Evolutionary conservation across 1,140 invertebrate genomes (phyloP), one percentile per base, ranked within the genome.

Genomic region (Plectus sambesii): DNA sequence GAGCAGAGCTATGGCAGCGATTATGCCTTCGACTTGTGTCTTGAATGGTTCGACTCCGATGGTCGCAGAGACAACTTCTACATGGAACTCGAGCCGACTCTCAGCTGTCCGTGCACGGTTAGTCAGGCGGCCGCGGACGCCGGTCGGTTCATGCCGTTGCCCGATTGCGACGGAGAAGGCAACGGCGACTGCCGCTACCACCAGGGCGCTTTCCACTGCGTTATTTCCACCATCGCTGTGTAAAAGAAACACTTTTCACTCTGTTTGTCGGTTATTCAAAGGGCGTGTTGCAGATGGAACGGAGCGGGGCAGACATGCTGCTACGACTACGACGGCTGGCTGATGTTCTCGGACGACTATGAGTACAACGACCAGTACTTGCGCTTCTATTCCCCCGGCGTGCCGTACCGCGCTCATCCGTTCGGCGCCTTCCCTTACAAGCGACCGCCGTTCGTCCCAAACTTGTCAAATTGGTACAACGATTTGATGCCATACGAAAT

Each of bases 401-500:
- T 58, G 3, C 56, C 56, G 3, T 58, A 60, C 27, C 23, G 54
- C 33, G 55, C 55, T 9, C 55, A 62, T 42, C 55, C 48, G 26
- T 43, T 55, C 37, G 60, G 60, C 22, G 17, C 42, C 9, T 63
- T 52, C 45, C 58, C 45, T 25, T 51, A 49, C 29, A 48, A 53
- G 43, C 39, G 45, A 38, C 50, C 47, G 53, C 59, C 56, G 9
- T 53, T 77, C 73, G 84, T 92, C 2, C 89, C 90, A 3, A 83
- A 83, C 0, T 69, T 93, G 25, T 93, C 89, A 1, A 82, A 92
- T 70, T 94, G 87, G 85, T 84, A 82, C 69, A 83, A 92, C 62
- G 92, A 97, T 61, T 81, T 88, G 68, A 79, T 84, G 44, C 87
- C 89, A 0, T 90, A 85, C 73, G 94, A 89, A 69, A 79, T 83